A percentile compares a stretch with the other conserved stretches of the same genome.
Evolutionary conservation across 2,888 invertebrate genomes (phyloP).

Genomic region (Drosophila sordidula): DNA sequence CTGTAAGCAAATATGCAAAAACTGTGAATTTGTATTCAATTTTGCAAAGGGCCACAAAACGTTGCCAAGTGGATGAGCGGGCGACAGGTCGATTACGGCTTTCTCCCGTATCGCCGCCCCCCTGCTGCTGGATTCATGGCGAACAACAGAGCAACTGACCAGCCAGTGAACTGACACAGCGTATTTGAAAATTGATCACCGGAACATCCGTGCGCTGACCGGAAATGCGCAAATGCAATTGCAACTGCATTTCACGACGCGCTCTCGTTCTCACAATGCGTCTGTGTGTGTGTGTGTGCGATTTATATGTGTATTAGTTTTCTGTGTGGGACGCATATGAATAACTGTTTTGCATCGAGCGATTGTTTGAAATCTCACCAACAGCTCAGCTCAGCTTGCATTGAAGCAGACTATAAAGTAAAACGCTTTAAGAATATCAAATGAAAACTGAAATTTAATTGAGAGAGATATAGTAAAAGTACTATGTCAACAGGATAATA

Average conservation of each 20-base stretch:
- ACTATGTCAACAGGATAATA: not conserved
- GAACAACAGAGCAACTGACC: slow-evolving; percentile 42
- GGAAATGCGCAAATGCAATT: slow-evolving; percentile 77
- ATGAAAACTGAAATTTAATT: not conserved
- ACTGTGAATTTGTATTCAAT: slow-evolving; percentile 70
- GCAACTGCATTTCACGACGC: slow-evolving; percentile 50
- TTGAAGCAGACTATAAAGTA: slow-evolving; percentile 5
- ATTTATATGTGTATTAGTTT: slow-evolving; percentile 6
- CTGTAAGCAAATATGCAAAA: slow-evolving; percentile 70
- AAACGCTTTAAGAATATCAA: slow-evolving; percentile 8
- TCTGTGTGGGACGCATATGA: slow-evolving; percentile 34
- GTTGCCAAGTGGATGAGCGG: slow-evolving; percentile 48
- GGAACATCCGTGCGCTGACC: slow-evolving; percentile 79
- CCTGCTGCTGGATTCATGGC: slow-evolving; percentile 4
- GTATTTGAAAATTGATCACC: slow-evolving; percentile 79
- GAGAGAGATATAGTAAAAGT: not conserved
- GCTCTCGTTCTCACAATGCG: slow-evolving; percentile 1
- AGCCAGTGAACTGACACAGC: slow-evolving; percentile 67
- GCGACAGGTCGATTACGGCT: slow-evolving; percentile 59
- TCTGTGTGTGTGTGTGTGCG: slow-evolving; percentile 7
- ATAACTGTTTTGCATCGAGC: slow-evolving; percentile 54
- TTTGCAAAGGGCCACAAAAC: slow-evolving; percentile 51
- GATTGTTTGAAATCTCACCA: slow-evolving; percentile 26
- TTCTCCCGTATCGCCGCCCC: not conserved
- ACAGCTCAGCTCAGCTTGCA: not conserved